These are phyloP conservation scores for Pagrus major DNA, from an alignment of 2,113 vertebrate genomes.

Conservation along the genomic window DNA sequence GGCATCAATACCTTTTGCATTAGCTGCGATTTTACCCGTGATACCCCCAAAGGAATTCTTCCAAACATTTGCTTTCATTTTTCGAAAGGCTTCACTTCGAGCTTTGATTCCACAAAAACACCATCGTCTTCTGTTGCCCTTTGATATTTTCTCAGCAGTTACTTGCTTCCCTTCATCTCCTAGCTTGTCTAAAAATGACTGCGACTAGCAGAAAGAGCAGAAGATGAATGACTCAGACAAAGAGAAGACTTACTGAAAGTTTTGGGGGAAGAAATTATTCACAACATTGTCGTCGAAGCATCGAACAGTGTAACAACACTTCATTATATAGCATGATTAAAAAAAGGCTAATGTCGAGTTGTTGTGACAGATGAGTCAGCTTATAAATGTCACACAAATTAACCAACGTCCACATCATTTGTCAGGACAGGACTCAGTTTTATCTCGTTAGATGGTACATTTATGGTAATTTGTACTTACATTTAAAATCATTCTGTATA, in stretches of 20 bases:
- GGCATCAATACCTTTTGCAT: constrained; percentile 60
- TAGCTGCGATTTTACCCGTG: constrained; percentile 50
- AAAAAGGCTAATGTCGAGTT: background rate
- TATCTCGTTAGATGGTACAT: background rate
- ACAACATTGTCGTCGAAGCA: constrained; percentile 10
- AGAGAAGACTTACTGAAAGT: constrained; percentile 28
- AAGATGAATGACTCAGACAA: constrained; percentile 20
- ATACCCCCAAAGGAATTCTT: constrained; percentile 56
- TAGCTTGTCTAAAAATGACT: constrained; percentile 42
- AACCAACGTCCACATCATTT: background rate
- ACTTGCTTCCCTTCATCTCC: constrained; percentile 43
- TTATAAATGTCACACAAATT: background rate
- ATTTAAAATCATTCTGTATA: background rate
- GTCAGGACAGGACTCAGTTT: background rate
- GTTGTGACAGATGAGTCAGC: background rate
- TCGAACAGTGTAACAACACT: constrained; percentile 4
- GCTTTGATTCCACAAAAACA: constrained; percentile 60
- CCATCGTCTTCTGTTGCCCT: constrained; percentile 37
- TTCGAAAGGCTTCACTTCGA: constrained; percentile 39
- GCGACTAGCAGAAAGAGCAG: constrained; percentile 1
- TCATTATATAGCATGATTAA: background rate
- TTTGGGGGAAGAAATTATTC: constrained; percentile 20
- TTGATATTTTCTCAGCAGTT: constrained; percentile 35
- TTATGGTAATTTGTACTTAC: background rate
- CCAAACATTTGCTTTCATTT: constrained; percentile 63